Percentiles rank a stretch among this genome's conserved stretches.
phyloP scores from a whole-genome alignment of 92 coral and sea anemone genomes.

The Diadumene lineata region DNA sequence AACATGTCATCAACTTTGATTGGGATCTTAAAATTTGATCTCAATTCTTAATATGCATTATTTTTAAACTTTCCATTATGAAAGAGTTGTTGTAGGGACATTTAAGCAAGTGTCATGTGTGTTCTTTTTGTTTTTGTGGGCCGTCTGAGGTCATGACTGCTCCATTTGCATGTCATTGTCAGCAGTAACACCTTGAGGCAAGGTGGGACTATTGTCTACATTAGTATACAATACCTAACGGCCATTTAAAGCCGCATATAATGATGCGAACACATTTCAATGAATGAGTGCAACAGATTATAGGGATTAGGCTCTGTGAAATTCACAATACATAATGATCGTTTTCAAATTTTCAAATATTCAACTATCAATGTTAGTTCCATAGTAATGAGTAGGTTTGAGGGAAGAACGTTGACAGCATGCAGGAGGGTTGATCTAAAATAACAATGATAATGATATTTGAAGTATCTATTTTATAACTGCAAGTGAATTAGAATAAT shows the following conservation, averaged over 20 bases:
- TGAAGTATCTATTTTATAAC: no score
- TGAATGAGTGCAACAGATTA: not conserved
- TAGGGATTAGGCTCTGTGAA: not conserved
- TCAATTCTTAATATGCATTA: not conserved
- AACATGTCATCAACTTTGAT: no score
- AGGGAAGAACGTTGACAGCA: no score
- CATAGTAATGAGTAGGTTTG: no score
- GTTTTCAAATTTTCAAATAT: no score
- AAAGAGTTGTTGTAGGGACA: not conserved
- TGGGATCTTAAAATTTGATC: no score
- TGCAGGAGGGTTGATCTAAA: no score
- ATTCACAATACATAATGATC: no score
- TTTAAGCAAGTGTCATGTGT: not conserved
- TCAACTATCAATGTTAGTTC: no score
- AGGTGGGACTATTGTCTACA: conserved; percentile 5
- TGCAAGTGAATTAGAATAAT: no score
- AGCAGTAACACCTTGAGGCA: not conserved
- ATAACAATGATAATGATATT: no score
- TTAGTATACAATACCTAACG: not conserved
- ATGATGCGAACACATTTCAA: not conserved
- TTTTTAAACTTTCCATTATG: not conserved
- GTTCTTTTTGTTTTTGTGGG: not conserved
- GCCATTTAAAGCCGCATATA: not conserved
- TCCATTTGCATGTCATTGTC: conserved; percentile 14
- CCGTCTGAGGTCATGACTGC: not conserved